Conservation (phyloP, 2,888 invertebrate genomes). For the Aphodius sticticus region DNA sequence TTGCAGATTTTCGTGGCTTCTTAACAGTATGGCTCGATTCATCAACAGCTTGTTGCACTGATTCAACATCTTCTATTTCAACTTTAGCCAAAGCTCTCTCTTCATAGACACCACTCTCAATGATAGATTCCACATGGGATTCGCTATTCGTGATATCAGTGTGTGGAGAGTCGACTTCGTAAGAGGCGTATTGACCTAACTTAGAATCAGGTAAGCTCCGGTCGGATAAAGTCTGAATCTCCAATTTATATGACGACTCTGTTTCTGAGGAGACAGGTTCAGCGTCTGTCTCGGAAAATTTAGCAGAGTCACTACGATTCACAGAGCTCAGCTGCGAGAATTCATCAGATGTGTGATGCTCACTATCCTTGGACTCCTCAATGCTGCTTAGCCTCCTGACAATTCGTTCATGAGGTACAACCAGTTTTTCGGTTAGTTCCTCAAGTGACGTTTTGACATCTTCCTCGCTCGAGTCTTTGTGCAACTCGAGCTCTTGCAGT, state of each 20-base stretch:
- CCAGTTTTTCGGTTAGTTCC: not conserved
- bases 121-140: constrained; percentile 51
- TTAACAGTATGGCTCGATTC: constrained; percentile 14
- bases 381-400: constrained; percentile 15
- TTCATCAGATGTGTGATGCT: constrained; percentile 43
- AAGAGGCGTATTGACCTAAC: constrained; percentile 29
- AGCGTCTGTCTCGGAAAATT: constrained; percentile 52
- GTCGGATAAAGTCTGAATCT: constrained; percentile 47
- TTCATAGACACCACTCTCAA: constrained; percentile 41
- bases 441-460: not conserved
- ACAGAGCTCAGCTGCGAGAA: constrained; percentile 44
- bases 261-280: constrained; percentile 56
- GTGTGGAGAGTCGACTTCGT: constrained; percentile 47
- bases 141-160: constrained; percentile 48
- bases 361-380: constrained; percentile 23
- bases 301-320: constrained; percentile 49
- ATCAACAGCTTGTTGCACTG: constrained; percentile 15
- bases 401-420: not conserved
- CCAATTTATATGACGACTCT: constrained; percentile 51
- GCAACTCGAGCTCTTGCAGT: constrained; percentile 10
- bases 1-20: constrained; percentile 9
- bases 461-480: not conserved
- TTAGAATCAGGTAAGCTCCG: constrained; percentile 36
- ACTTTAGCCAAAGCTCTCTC: not conserved
- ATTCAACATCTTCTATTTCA: not conserved